Percentiles rank a stretch among this genome's conserved stretches.
Evolutionary conservation across 1,140 invertebrate genomes (phyloP).

Genomic region (Tribolium castaneum): DNA sequence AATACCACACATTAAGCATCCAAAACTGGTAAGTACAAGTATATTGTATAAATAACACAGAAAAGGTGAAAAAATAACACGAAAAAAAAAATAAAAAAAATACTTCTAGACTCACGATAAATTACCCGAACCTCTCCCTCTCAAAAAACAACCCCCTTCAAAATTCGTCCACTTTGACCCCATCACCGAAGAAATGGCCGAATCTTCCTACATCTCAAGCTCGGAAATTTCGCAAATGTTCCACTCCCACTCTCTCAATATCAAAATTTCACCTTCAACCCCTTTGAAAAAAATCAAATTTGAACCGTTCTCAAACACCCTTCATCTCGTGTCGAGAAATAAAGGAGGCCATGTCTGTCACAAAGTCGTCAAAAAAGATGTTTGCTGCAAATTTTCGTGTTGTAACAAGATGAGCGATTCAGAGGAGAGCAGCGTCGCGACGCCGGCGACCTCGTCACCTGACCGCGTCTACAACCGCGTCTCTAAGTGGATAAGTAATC

Average conservation of each 20-base stretch:
- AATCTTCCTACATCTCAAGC: neutral
- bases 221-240: neutral
- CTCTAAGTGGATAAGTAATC: slow-evolving; percentile 56
- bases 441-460: neutral
- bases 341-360: neutral
- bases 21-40: slow-evolving; percentile 74
- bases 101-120: neutral
- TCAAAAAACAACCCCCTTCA: neutral
- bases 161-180: neutral
- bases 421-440: slow-evolving; percentile 1
- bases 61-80: no score
- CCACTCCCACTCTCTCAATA: neutral
- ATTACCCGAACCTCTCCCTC: neutral
- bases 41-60: no score
- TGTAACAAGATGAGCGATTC: slow-evolving; percentile 39
- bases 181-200: neutral
- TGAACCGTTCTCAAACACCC: neutral
- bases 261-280: neutral
- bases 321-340: neutral
- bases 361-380: slow-evolving; percentile 22
- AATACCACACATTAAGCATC: slow-evolving; percentile 84
- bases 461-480: slow-evolving; percentile 55
- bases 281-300: neutral
- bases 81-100: no score
- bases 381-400: slow-evolving; percentile 18